Conservation (phyloP, 2,888 invertebrate species). For the Spilosoma lubricipeda region DNA sequence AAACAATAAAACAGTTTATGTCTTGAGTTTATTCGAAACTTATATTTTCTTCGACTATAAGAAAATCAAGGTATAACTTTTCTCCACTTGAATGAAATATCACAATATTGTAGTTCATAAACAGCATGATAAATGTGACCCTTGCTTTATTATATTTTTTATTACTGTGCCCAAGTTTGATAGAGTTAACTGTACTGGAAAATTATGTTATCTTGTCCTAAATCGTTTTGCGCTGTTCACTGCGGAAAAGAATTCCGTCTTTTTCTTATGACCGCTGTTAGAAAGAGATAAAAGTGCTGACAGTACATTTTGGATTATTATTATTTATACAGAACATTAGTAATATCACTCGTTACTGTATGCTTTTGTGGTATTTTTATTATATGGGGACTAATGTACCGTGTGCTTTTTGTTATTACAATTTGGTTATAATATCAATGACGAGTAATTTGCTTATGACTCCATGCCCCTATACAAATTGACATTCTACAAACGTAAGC, state of each 20-base stretch:
- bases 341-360: neutral
- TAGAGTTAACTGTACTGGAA: slow-evolving; percentile 12
- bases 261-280: neutral
- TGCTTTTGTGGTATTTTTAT: too few species aligned
- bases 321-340: neutral
- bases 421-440: too few species aligned
- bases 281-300: neutral
- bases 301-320: neutral
- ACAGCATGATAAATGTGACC: slow-evolving; percentile 31
- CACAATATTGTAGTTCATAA: slow-evolving; percentile 19
- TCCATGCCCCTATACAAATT: too few species aligned
- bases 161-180: slow-evolving; percentile 18
- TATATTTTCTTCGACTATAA: neutral
- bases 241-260: neutral
- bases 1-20: neutral
- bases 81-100: neutral
- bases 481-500: too few species aligned
- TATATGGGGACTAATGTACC: too few species aligned
- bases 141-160: slow-evolving; percentile 33
- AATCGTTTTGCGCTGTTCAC: slow-evolving; percentile 2
- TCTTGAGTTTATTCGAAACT: neutral
- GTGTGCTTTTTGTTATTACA: too few species aligned
- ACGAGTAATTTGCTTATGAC: too few species aligned
- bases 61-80: neutral
- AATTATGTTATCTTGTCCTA: slow-evolving; percentile 12